These are phyloP conservation scores for Lepisosteus oculatus DNA, from an alignment of 2,113 vertebrate species.

Conservation along the genomic window DNA sequence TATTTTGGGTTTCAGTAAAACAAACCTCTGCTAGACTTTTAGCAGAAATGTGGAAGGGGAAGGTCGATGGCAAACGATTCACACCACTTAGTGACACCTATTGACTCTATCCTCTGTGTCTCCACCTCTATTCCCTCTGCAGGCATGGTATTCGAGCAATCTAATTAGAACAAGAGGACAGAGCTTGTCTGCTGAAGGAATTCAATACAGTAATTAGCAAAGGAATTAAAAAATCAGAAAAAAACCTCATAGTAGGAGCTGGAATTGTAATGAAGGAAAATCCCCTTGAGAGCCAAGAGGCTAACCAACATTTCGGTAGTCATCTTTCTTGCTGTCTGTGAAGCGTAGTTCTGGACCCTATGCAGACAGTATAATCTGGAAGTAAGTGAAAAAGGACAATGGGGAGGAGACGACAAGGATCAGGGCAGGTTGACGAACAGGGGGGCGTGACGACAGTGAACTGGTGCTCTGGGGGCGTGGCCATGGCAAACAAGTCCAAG, in stretches of 20 bases:
- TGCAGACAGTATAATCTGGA: too few species aligned
- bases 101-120: too few species aligned
- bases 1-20: too few species aligned
- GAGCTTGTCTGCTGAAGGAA: neutral
- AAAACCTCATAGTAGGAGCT: neutral
- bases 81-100: neutral
- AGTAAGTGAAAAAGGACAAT: too few species aligned
- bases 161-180: slow-evolving; percentile 7
- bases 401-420: too few species aligned
- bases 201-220: slow-evolving; percentile 15
- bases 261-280: neutral
- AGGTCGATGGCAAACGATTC: neutral
- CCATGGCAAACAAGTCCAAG: too few species aligned
- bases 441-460: too few species aligned
- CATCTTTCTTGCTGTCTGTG: neutral
- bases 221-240: neutral
- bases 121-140: too few species aligned
- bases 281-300: neutral
- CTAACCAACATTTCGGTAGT: neutral
- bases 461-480: too few species aligned
- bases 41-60: neutral
- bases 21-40: too few species aligned
- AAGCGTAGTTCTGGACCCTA: too few species aligned
- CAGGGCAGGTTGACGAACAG: too few species aligned
- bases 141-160: neutral